Conservation (phyloP, 2,888 invertebrate species). For the Entomobrya proxima region DNA sequence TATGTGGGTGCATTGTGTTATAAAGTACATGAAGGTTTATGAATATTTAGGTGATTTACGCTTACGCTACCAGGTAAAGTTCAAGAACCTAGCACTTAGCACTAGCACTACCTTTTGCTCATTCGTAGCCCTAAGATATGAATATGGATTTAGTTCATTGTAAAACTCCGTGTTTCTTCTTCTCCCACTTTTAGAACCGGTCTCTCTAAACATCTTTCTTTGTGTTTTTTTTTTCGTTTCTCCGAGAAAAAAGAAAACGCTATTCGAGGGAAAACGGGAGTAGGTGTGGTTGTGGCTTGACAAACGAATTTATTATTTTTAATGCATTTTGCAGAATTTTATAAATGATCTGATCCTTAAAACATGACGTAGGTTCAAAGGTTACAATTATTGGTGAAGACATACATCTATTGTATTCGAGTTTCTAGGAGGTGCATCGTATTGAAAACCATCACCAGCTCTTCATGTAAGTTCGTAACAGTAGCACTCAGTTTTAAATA, state of each 20-base stretch:
- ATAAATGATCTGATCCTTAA: too few species aligned
- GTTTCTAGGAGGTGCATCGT: too few species aligned
- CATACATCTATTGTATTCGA: too few species aligned
- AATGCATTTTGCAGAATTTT: background rate
- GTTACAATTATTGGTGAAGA: too few species aligned
- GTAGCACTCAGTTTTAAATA: too few species aligned
- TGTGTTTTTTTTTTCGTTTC: background rate
- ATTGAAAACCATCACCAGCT: too few species aligned
- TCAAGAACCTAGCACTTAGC: slow-evolving; percentile 52
- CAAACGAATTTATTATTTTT: too few species aligned
- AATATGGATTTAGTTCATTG: slow-evolving; percentile 28
- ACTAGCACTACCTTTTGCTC: background rate
- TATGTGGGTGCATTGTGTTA: too few species aligned
- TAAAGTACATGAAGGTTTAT: background rate
- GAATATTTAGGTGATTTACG: slow-evolving; percentile 5
- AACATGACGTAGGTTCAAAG: too few species aligned
- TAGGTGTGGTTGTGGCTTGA: slow-evolving; percentile 2
- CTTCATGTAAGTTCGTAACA: too few species aligned
- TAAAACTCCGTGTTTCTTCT: background rate
- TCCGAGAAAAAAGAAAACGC: background rate
- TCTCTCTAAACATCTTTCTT: background rate
- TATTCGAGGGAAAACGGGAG: background rate
- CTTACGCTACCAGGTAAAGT: slow-evolving; percentile 21
- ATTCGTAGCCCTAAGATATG: slow-evolving; percentile 20
- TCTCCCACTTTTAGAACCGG: slow-evolving; percentile 29